phyloP scores from a whole-genome alignment of 2,888 invertebrate genomes.

The Fragum whitleyi region DNA sequence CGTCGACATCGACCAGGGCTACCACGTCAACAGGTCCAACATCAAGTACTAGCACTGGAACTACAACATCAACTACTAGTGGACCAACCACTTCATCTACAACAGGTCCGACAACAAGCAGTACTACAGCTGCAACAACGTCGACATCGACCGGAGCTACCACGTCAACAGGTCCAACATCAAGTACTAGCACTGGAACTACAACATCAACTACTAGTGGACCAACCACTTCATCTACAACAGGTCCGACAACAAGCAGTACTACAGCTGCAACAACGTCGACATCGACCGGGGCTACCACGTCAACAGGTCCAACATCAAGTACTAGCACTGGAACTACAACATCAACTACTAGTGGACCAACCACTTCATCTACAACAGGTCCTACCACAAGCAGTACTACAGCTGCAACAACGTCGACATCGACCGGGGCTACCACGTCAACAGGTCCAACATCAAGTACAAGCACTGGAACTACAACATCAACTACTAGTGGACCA shows the following conservation, averaged over 20 bases:
- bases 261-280: conserved; percentile 5
- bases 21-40: not conserved
- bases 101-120: conserved; percentile 10
- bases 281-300: not conserved
- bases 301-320: not conserved
- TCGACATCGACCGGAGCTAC: not conserved
- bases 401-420: conserved; percentile 5
- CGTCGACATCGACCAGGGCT: not conserved
- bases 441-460: not conserved
- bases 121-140: conserved; percentile 4
- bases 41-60: not conserved
- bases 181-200: not conserved
- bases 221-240: not conserved
- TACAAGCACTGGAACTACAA: not conserved
- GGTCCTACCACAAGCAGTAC: conserved; percentile 11
- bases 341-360: not conserved
- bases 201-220: conserved; percentile 1
- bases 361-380: conserved; percentile 3
- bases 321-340: not conserved
- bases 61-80: conserved; percentile 4
- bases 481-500: not conserved
- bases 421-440: not conserved
- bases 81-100: not conserved
- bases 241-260: conserved; percentile 9
- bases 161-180: not conserved